phyloP scores from a whole-genome alignment of 2,797 vertebrate genomes.

The Acanthurus lineatus region DNA sequence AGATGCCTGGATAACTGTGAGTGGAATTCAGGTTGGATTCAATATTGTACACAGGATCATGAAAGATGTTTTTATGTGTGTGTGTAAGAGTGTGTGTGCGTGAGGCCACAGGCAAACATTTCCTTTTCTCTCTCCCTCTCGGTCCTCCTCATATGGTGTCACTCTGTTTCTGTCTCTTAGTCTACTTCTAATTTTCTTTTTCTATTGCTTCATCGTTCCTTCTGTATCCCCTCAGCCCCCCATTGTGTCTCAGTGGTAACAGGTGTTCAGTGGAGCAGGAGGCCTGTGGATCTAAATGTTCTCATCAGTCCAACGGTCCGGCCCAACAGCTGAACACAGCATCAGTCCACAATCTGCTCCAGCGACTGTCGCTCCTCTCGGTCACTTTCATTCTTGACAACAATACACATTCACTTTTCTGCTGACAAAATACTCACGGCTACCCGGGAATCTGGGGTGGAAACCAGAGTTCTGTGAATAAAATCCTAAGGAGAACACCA shows the following conservation, averaged over 20 bases:
- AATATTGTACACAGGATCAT: slow-evolving; percentile 23
- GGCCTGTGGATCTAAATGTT: slow-evolving; percentile 74
- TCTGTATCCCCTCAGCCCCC: slow-evolving; percentile 44
- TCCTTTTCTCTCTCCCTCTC: not conserved
- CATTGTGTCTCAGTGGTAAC: slow-evolving; percentile 69
- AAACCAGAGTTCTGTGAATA: not conserved
- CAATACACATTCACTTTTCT: slow-evolving; percentile 23
- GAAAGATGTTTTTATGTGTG: not conserved
- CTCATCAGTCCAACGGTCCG: slow-evolving; percentile 73
- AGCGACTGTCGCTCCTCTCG: slow-evolving; percentile 29
- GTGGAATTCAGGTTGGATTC: slow-evolving; percentile 26
- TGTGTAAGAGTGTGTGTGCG: slow-evolving; percentile 12
- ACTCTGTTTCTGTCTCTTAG: not conserved
- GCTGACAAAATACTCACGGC: slow-evolving; percentile 29
- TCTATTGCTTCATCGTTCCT: slow-evolving; percentile 47
- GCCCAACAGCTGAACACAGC: slow-evolving; percentile 74
- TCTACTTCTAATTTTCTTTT: slow-evolving; percentile 48
- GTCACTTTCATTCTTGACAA: slow-evolving; percentile 57
- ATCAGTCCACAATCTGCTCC: slow-evolving; percentile 61
- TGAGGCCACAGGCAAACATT: not conserved
- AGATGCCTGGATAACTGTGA: slow-evolving; percentile 44
- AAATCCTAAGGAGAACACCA: slow-evolving; percentile 4
- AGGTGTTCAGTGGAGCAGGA: slow-evolving; percentile 75
- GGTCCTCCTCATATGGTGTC: slow-evolving; percentile 7
- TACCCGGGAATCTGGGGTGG: slow-evolving; percentile 4